These are phyloP conservation scores for Sebastes iracundus DNA, from an alignment of 2,797 vertebrate species.

Conservation along the genomic window DNA sequence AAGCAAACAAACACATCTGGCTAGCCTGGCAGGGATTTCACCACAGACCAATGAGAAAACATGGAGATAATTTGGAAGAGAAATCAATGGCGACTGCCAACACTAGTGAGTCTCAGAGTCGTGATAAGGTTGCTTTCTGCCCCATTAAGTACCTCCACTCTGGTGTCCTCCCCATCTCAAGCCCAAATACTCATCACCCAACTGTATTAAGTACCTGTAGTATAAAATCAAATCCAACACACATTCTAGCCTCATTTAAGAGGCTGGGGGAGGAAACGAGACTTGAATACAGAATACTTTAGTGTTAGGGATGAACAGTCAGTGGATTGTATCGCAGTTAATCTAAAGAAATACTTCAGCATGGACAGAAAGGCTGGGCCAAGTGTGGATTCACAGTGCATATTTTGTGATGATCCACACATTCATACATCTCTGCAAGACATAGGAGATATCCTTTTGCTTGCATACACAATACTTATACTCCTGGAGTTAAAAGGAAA, in stretches of 20 bases:
- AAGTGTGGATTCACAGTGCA: background rate
- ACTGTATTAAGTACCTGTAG: constrained; percentile 33
- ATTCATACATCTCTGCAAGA: background rate
- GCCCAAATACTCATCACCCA: constrained; percentile 49
- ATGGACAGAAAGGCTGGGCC: background rate
- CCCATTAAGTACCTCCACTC: constrained; percentile 59
- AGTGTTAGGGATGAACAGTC: background rate
- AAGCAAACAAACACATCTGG: constrained; percentile 46
- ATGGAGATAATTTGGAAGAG: constrained; percentile 54
- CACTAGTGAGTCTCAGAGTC: constrained; percentile 39
- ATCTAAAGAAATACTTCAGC: background rate
- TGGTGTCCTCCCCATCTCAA: constrained; percentile 41
- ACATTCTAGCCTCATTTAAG: background rate
- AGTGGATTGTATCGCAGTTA: background rate
- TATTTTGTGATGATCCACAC: background rate
- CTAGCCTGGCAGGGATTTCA: constrained; percentile 31
- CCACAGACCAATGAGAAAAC: constrained; percentile 42
- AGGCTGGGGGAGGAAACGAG: background rate
- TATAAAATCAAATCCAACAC: constrained; percentile 21
- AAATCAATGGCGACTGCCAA: constrained; percentile 63
- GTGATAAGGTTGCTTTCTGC: constrained; percentile 61
- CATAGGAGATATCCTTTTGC: background rate
- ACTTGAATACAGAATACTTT: background rate
- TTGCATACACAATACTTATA: background rate
- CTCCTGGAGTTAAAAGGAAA: background rate